Conservation (phyloP, 2,888 invertebrate species). For the Cyaniris semiargus region DNA sequence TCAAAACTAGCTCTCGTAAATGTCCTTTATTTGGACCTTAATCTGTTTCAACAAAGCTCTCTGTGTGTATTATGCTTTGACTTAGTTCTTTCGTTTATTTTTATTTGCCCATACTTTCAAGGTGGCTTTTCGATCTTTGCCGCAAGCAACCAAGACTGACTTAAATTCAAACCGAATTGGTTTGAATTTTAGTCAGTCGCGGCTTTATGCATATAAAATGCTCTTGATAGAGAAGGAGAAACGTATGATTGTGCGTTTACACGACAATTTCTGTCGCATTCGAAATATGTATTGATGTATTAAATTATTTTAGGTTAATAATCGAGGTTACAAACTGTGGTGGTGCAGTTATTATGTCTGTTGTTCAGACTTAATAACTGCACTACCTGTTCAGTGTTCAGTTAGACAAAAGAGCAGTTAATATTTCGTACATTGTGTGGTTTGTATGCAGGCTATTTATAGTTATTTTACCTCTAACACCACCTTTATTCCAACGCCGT, state of each 20-base stretch:
- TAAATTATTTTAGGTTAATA: not conserved
- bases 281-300: not conserved
- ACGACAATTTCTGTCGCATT: no score
- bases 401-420: not conserved
- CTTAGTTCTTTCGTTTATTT: not conserved
- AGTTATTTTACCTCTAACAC: not conserved
- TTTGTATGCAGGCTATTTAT: not conserved
- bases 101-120: not conserved
- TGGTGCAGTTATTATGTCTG: not conserved
- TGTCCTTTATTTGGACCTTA: not conserved
- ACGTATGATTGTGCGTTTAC: no score
- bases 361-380: no score
- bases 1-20: not conserved
- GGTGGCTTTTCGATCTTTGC: no score
- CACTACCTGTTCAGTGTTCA: no score
- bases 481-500: not conserved
- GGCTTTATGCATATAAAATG: no score
- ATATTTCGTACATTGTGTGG: conserved; percentile 1
- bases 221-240: no score
- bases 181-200: no score
- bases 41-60: not conserved
- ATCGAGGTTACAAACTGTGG: not conserved
- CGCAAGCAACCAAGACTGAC: no score
- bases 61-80: not conserved
- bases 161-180: no score